phyloP scores from a whole-genome alignment of 1,140 invertebrate genomes.

The Parasteatoda tepidariorum region DNA sequence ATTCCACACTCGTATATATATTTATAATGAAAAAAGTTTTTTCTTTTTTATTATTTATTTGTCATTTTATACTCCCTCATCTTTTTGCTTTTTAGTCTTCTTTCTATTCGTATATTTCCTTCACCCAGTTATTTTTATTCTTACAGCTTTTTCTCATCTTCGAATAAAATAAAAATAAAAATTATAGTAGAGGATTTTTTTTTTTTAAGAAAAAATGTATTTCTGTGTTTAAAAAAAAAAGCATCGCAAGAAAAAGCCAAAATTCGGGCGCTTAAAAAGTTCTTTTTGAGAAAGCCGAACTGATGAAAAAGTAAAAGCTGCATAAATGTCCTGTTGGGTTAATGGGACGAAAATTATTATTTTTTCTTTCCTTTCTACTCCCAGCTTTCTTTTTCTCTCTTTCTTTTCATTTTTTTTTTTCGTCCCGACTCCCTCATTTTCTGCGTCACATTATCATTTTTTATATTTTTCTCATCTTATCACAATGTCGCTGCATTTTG shows the following conservation, averaged over 20 bases:
- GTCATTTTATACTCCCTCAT: constrained; percentile 37
- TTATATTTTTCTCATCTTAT: too few species aligned
- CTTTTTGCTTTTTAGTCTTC: background rate
- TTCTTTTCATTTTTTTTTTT: background rate
- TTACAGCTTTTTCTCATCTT: background rate
- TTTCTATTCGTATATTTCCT: too few species aligned
- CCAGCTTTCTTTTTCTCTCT: background rate
- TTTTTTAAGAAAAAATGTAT: too few species aligned
- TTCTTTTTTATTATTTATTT: constrained; percentile 33
- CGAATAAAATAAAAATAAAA: too few species aligned
- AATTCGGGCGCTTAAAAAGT: background rate
- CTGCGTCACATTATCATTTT: too few species aligned
- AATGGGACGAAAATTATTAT: constrained; percentile 19
- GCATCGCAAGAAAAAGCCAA: too few species aligned
- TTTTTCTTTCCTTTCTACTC: constrained; percentile 8
- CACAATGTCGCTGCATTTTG: too few species aligned
- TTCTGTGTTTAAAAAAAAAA: too few species aligned
- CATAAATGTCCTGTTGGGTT: constrained; percentile 34
- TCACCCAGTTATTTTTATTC: background rate
- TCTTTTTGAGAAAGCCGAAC: background rate
- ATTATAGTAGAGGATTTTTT: too few species aligned
- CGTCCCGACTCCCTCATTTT: too few species aligned
- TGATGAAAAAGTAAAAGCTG: constrained; percentile 47
- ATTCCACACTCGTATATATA: too few species aligned
- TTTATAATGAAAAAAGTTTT: constrained; percentile 43